Evolutionary conservation across 2,888 invertebrate genomes (phyloP), one percentile per base, ranked within the genome.

Genomic region (Ariolimax columbianus): DNA sequence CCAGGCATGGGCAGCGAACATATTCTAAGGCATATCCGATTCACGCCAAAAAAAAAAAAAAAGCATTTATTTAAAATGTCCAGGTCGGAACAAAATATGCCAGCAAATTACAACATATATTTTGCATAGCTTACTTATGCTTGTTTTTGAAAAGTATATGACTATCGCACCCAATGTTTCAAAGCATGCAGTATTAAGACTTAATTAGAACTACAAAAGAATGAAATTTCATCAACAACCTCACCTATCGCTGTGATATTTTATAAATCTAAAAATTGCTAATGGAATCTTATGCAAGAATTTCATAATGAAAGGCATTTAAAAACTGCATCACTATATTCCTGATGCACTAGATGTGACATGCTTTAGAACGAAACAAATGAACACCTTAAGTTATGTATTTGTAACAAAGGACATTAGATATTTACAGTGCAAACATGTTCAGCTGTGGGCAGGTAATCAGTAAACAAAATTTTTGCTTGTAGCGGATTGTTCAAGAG

Each of bases 391-490:
- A 19, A 26, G 11, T 43, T 73, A 73, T 73, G n/a, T 73, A 7
- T 36, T 47, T 47, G 73, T n/a, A 30, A 43, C 17, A 73, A 73
- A 26, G 7, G 4, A 23, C 40, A 43, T n/a, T 43, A 17, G n/a
- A 73, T 14, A 75, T 4, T 17, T 6, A n/a, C n/a, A 63, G n/a
- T 36, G 26, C 2, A 19, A 77, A 47, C 6, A 30, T 1, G 4
- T 19, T 51, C 33, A 55, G 33, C n/a, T 23, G n/a, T 1, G n/a
- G 26, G 55, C 0, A 72, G 7, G 6, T 40, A 3, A 33, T 88
- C 77, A 90, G 83, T 90, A 90, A 43, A 90, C 88, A 82, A 87
- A 90, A 81, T 89, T 89, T 73, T 86, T 87, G 36, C 86, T 66
- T 23, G 89, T 77, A 7, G 87, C 77, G 19, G 88, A 75, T 68